Conservation (phyloP, 2,113 vertebrate species). For the Rhodinocichla rosea region DNA sequence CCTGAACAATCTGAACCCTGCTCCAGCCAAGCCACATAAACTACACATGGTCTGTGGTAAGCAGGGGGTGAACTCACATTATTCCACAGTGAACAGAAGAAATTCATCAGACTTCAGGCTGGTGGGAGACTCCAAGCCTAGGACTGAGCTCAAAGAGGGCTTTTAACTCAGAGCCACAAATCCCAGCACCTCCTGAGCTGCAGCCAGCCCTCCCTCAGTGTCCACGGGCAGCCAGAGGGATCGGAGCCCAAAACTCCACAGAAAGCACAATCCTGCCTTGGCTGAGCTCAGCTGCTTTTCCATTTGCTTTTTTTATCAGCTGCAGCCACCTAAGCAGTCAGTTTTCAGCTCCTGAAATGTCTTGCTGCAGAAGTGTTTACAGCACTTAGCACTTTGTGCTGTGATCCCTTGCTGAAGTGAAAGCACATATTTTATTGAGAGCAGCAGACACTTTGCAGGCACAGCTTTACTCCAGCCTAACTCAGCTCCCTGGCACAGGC, state of each 20-base stretch:
- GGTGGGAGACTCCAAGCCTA: not conserved
- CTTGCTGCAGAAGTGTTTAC: conserved; percentile 39
- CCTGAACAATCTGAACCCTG: not conserved
- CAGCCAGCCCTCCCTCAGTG: not conserved
- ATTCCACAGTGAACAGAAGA: fast-evolving
- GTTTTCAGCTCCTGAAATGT: not conserved
- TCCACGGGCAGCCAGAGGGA: not conserved
- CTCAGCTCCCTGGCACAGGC: not conserved
- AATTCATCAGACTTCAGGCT: not conserved
- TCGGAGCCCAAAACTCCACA: fast-evolving
- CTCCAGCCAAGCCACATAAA: not conserved
- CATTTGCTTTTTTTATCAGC: not conserved
- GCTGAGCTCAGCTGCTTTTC: not conserved
- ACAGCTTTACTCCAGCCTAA: not conserved
- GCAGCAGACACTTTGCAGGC: conserved; percentile 3
- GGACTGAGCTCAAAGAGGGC: not conserved
- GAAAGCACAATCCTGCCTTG: not conserved
- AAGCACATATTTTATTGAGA: not conserved
- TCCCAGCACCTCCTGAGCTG: not conserved
- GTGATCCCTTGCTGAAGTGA: not conserved
- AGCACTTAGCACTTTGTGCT: conserved; percentile 12
- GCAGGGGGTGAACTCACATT: fast-evolving
- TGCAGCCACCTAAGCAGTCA: not conserved
- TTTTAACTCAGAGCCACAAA: not conserved
- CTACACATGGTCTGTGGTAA: not conserved